Percentiles rank a stretch among this genome's conserved stretches.
phyloP scores from a whole-genome alignment of 2,113 vertebrate genomes.

The Sakesphorus luctuosus region DNA sequence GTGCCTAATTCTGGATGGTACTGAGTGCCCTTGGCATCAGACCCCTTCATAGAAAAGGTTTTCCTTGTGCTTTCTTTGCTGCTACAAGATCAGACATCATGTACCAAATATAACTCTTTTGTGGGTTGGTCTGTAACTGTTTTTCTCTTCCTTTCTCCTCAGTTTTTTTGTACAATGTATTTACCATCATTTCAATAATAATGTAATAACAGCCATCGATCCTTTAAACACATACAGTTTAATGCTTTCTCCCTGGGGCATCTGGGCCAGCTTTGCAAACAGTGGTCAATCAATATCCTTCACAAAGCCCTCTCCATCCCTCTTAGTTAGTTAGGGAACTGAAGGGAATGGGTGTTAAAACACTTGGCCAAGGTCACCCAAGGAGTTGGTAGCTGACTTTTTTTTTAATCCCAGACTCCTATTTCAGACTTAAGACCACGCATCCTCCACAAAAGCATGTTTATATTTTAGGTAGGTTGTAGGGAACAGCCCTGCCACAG shows the following conservation, averaged over 20 bases:
- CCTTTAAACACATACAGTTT: not conserved
- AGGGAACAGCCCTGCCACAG: conserved; percentile 53
- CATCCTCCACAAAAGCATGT: not conserved
- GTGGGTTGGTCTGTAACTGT: not conserved
- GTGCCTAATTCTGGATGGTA: not conserved
- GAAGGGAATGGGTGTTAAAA: conserved; percentile 10
- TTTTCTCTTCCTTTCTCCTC: not conserved
- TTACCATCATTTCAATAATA: not conserved
- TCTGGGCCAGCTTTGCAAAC: not conserved
- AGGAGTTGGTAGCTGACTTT: not conserved
- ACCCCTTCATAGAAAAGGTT: not conserved
- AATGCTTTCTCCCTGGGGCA: conserved; percentile 20
- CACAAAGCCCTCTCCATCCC: not conserved
- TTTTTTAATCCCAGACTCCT: not conserved
- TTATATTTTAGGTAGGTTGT: conserved; percentile 33
- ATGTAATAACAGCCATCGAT: not conserved
- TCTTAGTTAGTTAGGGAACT: not conserved
- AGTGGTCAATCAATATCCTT: conserved; percentile 11
- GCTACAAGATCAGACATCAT: not conserved
- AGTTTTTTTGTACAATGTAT: not conserved
- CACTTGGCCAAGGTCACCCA: not conserved
- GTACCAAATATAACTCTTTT: not conserved
- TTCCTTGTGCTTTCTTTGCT: not conserved
- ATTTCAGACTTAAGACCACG: conserved; percentile 8
- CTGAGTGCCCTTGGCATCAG: not conserved